Evolutionary conservation across 1,140 invertebrate species (phyloP), one percentile per base, ranked within the genome.

Genomic region (Samia ricini): DNA sequence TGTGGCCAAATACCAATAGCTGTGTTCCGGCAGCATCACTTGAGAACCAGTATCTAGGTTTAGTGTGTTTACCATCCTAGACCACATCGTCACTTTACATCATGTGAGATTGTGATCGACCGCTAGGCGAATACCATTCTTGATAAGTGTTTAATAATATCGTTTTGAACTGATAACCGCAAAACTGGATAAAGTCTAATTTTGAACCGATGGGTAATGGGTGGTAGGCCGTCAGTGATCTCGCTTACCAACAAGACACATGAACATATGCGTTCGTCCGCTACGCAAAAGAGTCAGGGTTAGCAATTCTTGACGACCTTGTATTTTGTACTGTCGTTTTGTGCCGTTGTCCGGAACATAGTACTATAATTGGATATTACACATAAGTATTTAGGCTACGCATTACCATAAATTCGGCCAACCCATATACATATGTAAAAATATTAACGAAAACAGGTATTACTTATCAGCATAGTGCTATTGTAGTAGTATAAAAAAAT

Each of bases 241-340:
- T 55, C 24, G 52, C 52, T 55, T 55, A 24, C 52, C 52, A 24
- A 55, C 52, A 55, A 42, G 33, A 15, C 33, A 42, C 33, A 42
- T n/a, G n/a, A n/a, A n/a, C 33, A 8, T 26, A 4, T 20, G 21
- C 21, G 50, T 55, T 49, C 24, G 52, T 55, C 52, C 52, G 24
- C 20, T 10, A 19, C 24, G 59, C 59, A 42, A 19, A 50, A 22
- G 54, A 67, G 61, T 67, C 65, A 63, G 61, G 60, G 61, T 60
- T 63, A 67, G 23, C 65, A 50, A 56, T 50, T 56, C 52, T 63
- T 60, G 51, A 18, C 29, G 65, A 63, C 60, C 65, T 63, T 67
- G 60, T 42, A 51, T 19, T 24, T 20, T 42, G 49, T 58, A 61
- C 58, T 59, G 62, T 33, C 20, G 20, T 66, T 57, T 29, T 48